A percentile compares a stretch with the other conserved stretches of the same genome.
Evolutionary conservation across 2,797 vertebrate species (phyloP).

Genomic region (Graptemys geographica): DNA sequence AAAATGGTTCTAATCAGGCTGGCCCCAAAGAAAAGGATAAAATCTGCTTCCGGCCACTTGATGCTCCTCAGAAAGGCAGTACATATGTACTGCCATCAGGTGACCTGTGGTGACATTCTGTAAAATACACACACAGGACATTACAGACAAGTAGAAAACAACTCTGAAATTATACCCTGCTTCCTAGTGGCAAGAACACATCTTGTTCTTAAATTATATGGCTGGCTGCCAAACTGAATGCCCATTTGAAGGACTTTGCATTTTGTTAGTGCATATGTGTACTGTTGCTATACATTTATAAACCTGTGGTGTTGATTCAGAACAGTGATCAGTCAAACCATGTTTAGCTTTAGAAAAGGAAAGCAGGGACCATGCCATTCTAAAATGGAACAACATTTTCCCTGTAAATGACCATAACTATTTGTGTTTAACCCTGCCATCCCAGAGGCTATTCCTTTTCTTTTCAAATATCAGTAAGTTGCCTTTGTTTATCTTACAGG

Average conservation of each 20-base stretch:
- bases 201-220: constrained; percentile 49
- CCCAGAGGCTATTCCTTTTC: constrained; percentile 54
- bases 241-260: constrained; percentile 8
- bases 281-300: background rate
- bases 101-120: constrained; percentile 68
- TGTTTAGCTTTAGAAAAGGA: background rate
- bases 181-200: constrained; percentile 60
- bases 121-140: constrained; percentile 45
- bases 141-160: constrained; percentile 60
- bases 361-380: background rate
- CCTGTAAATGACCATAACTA: constrained; percentile 55
- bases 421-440: constrained; percentile 18
- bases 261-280: constrained; percentile 8
- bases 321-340: background rate
- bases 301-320: background rate
- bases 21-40: background rate
- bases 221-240: constrained; percentile 28
- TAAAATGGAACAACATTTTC: constrained; percentile 36
- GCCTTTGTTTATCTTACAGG: constrained; percentile 84
- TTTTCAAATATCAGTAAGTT: constrained; percentile 66
- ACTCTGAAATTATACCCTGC: constrained; percentile 74
- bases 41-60: background rate
- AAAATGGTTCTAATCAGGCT: too few species aligned
- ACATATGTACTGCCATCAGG: constrained; percentile 21
- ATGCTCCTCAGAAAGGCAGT: background rate